A percentile compares a stretch with the other conserved stretches of the same genome.
phyloP scores from a whole-genome alignment of 1,140 invertebrate species.

The Gryllus bimaculatus region DNA sequence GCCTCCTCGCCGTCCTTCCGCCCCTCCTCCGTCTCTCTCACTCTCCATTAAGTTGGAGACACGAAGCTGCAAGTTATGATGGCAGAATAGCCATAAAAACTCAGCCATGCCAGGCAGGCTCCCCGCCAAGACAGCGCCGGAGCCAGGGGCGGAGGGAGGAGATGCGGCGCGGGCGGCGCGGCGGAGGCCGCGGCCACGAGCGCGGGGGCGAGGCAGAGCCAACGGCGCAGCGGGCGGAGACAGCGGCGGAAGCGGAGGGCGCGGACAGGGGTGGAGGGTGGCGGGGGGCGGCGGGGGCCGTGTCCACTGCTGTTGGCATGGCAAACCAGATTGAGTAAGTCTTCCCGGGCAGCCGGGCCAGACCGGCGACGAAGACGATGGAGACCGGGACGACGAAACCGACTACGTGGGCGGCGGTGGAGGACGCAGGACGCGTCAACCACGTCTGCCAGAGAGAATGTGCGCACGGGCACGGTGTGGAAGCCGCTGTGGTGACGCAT shows the following conservation, averaged over 20 bases:
- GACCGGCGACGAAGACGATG: neutral
- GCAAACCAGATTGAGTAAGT: conserved; percentile 17
- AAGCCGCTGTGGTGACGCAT: no score
- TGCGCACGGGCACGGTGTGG: no score
- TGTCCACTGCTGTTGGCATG: conserved; percentile 16
- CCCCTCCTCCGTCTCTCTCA: neutral
- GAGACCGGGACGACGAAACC: neutral
- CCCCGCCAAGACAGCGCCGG: neutral
- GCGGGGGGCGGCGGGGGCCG: neutral
- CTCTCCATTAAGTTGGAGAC: conserved; percentile 14
- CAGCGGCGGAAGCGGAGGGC: neutral
- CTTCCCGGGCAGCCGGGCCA: neutral
- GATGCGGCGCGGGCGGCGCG: no score
- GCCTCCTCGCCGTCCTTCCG: neutral
- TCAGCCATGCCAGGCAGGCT: neutral
- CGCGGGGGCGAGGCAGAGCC: no score
- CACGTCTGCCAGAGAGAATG: neutral
- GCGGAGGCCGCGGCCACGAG: neutral
- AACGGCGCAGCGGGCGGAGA: neutral
- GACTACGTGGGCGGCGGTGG: neutral
- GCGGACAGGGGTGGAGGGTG: no score
- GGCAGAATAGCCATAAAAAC: conserved; percentile 15
- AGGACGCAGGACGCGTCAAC: neutral
- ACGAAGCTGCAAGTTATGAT: conserved; percentile 18
- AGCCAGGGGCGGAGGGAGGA: neutral